Base-by-base conservation (phyloP, 2,888 invertebrate genomes). In the Patella pellucida region DNA sequence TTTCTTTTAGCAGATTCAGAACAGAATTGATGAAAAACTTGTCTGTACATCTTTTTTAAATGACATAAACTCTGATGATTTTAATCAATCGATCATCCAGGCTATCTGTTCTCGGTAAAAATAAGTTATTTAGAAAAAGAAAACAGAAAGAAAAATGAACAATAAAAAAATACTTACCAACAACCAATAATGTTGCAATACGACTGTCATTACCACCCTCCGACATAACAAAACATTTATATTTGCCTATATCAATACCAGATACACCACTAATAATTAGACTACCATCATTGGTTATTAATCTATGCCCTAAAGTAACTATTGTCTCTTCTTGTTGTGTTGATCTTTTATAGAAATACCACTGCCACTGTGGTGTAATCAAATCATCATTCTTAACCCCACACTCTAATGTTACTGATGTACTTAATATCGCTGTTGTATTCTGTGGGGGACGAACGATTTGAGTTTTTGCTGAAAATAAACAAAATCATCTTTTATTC, bases 391-490 rank as follows among this genome's bases (percentile, higher is more conserved):
- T 96, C 41, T 81, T 81, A 78, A 98, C 96, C 92, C 96, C 96
- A 92, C 99, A 99, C 89, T 96, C 96, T 82, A 99, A 92, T 69
- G 96, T 95, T 16, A 98, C 97, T 73, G 96, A 97, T 84, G 97
- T 95, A 31, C 98, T 98, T 79, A 98, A 93, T 79, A 98, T 94
- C 41, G 97, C 96, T 80, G 95, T 83, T 50, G 96, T 96, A 90
- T 97, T 96, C 80, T 95, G 96, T 73, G 98, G 98, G 74, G 97
- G 97, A 85, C 96, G 95, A 81, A 96, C 94, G 86, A 99, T 97
- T 92, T 97, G 96, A 14, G 97, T 97, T 85, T 96, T 94, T 88
- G 97, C 98, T 96, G 85, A 41, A 41, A 41, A 41, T 9, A 41
- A 41, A 41, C 41, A 41, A 41, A 41, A 41, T 41, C 41, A 41